phyloP scores from a whole-genome alignment of 2,113 vertebrate genomes.

The Stegostoma tigrinum region DNA sequence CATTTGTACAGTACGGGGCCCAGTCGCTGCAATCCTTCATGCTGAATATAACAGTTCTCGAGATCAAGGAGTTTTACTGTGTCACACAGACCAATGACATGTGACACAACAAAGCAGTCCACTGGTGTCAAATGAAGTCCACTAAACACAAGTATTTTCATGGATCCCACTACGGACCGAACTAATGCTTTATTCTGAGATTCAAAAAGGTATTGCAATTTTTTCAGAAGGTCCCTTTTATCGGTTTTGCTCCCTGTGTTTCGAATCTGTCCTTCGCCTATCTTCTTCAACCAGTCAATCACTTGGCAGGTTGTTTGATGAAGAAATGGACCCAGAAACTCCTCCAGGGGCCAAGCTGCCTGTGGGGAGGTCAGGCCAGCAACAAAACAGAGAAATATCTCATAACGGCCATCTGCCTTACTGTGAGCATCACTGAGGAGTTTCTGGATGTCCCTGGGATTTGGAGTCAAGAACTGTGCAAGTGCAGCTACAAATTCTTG shows the following conservation, averaged over 20 bases:
- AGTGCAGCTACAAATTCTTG: constrained; percentile 57
- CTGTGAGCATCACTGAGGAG: neutral
- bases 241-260: neutral
- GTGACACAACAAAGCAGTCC: neutral
- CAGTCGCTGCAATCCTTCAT: neutral
- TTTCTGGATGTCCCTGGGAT: neutral
- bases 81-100: neutral
- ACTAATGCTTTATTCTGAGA: neutral
- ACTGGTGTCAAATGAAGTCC: neutral
- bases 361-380: neutral
- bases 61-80: neutral
- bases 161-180: neutral
- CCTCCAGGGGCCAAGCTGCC: neutral
- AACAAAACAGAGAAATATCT: neutral
- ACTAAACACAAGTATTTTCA: neutral
- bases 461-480: constrained; percentile 46
- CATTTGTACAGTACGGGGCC: neutral
- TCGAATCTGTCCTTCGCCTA: neutral
- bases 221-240: neutral
- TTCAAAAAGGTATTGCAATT: neutral
- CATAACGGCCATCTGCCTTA: neutral
- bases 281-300: constrained; percentile 19
- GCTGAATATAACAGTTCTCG: neutral
- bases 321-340: neutral
- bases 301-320: neutral